These are phyloP conservation scores for Ellobius talpinus DNA, from an alignment of 2,113 vertebrate genomes.

Conservation along the genomic window DNA sequence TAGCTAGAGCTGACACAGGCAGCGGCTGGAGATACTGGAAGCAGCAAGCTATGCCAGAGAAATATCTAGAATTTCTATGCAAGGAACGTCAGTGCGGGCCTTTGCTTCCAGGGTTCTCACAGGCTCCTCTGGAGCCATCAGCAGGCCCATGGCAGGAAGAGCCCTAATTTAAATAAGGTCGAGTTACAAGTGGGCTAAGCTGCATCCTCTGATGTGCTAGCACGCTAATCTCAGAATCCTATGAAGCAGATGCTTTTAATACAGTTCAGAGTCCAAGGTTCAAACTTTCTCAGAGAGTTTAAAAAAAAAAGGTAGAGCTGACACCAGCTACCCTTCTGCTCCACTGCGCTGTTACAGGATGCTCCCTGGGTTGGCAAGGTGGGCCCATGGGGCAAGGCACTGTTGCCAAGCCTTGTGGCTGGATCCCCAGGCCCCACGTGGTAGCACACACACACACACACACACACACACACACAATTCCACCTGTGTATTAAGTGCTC, in stretches of 20 bases:
- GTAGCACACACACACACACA: background rate
- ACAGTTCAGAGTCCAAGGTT: background rate
- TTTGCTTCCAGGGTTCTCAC: background rate
- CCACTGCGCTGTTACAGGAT: too few relatives aligned
- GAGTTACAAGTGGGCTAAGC: background rate
- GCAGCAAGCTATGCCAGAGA: background rate
- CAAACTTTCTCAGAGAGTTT: background rate
- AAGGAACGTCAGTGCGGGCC: background rate
- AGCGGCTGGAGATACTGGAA: background rate
- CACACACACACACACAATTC: background rate
- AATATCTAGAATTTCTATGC: background rate
- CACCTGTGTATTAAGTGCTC: background rate
- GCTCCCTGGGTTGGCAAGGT: background rate
- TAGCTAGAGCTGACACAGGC: accelerated
- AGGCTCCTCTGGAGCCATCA: background rate
- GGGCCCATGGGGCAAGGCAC: background rate
- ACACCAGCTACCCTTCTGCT: background rate
- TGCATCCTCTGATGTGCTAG: background rate
- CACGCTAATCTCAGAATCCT: background rate
- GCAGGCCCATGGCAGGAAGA: background rate
- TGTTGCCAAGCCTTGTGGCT: background rate
- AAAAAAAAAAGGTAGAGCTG: background rate
- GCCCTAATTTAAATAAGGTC: background rate
- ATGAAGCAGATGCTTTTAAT: background rate
- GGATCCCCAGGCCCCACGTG: background rate